A percentile compares a stretch with the other conserved stretches of the same genome.
These are phyloP conservation scores for Amblyraja radiata DNA, from an alignment of 2,797 vertebrate genomes.

Conservation along the genomic window DNA sequence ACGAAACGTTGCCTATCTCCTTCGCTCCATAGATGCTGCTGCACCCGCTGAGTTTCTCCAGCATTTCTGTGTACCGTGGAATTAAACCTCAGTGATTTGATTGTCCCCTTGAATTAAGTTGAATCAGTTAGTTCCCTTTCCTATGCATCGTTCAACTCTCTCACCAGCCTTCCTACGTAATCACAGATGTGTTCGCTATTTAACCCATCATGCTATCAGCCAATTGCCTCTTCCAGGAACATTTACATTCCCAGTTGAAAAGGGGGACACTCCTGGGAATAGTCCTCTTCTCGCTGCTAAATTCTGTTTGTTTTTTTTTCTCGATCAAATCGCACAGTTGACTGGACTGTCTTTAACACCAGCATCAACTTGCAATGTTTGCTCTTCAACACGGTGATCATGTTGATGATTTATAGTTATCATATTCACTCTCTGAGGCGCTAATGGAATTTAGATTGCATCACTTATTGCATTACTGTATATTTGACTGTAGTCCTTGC, in stretches of 20 bases:
- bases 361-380: neutral
- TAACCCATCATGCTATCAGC: neutral
- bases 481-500: no score
- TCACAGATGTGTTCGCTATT: neutral
- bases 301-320: constrained; percentile 3
- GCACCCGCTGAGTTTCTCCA: no score
- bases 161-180: neutral
- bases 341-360: neutral
- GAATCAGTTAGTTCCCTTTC: no score
- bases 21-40: no score
- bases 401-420: neutral
- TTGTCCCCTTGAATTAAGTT: neutral
- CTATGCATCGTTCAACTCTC: neutral
- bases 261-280: neutral
- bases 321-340: neutral
- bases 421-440: neutral
- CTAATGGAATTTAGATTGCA: neutral
- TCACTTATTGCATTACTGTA: neutral
- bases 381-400: neutral
- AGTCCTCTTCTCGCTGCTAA: neutral
- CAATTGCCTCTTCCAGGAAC: neutral
- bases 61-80: neutral
- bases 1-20: no score
- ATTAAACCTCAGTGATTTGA: neutral
- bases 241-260: neutral